Conservation (phyloP, 2,113 vertebrate genomes). For the Pycnonotus jocosus region DNA sequence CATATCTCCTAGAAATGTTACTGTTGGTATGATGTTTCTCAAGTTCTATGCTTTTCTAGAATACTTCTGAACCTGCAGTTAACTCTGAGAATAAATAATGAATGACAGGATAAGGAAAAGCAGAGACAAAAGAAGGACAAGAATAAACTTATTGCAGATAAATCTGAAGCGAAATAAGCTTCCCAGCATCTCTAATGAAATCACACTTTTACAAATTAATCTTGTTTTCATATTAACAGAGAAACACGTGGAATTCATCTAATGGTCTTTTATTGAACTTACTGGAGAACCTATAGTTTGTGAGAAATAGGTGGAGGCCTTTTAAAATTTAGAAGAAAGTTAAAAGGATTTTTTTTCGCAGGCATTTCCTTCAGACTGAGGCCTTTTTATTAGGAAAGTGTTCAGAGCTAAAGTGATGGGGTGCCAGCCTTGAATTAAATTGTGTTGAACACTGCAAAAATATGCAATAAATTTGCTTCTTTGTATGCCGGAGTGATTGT, state of each 20-base stretch:
- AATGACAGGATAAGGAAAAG: not conserved
- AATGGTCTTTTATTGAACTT: not conserved
- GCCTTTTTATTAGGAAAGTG: fast-evolving
- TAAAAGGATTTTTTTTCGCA: not conserved
- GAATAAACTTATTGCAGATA: not conserved
- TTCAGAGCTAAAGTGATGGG: not conserved
- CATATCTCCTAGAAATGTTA: not conserved
- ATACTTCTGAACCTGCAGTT: not conserved
- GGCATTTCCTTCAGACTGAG: not conserved
- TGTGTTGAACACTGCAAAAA: not conserved
- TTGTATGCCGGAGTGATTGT: not conserved
- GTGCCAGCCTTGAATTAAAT: not conserved
- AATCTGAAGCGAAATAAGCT: not conserved
- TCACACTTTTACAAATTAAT: not conserved
- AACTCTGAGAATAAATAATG: not conserved
- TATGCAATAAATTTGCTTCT: not conserved
- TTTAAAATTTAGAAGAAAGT: not conserved
- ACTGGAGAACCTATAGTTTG: not conserved
- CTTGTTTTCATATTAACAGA: not conserved
- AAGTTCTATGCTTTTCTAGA: not conserved
- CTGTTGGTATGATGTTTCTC: not conserved
- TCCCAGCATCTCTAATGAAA: not conserved
- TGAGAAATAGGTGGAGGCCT: not conserved
- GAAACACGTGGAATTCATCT: not conserved
- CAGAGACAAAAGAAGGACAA: not conserved